These are phyloP conservation scores for Parthenolecanium corni DNA, from an alignment of 2,888 invertebrate genomes.

Conservation along the genomic window DNA sequence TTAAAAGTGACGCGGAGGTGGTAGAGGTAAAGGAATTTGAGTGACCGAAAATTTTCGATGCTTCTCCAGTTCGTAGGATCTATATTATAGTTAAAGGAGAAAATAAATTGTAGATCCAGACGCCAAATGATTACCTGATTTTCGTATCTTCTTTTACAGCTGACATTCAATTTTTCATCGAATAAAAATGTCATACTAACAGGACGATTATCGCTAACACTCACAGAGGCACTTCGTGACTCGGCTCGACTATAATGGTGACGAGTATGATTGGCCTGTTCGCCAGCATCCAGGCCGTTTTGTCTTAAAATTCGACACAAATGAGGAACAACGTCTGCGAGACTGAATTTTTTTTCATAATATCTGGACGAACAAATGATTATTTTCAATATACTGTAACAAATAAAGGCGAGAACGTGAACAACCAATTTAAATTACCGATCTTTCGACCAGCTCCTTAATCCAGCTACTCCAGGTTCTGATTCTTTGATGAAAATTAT, in stretches of 20 bases:
- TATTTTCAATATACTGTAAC: not conserved
- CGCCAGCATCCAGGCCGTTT: not conserved
- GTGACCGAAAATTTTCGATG: too few relatives aligned
- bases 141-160: constrained; percentile 54
- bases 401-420: not conserved
- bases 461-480: constrained; percentile 45
- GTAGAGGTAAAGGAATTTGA: too few relatives aligned
- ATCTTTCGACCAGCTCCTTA: constrained; percentile 53
- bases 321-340: constrained; percentile 55
- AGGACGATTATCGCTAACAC: constrained; percentile 15
- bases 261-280: not conserved
- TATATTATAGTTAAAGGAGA: too few relatives aligned
- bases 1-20: too few relatives aligned
- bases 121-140: constrained; percentile 58
- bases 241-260: constrained; percentile 23
- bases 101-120: too few relatives aligned
- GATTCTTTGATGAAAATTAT: constrained; percentile 52
- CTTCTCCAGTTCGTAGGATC: too few relatives aligned
- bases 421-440: constrained; percentile 33
- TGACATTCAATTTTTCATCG: constrained; percentile 53
- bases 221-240: constrained; percentile 9
- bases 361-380: constrained; percentile 39
- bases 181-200: constrained; percentile 53
- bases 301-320: constrained; percentile 38
- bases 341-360: constrained; percentile 51